Base-by-base conservation (phyloP, 2,797 vertebrate genomes). In the Rhynchonycteris naso region DNA sequence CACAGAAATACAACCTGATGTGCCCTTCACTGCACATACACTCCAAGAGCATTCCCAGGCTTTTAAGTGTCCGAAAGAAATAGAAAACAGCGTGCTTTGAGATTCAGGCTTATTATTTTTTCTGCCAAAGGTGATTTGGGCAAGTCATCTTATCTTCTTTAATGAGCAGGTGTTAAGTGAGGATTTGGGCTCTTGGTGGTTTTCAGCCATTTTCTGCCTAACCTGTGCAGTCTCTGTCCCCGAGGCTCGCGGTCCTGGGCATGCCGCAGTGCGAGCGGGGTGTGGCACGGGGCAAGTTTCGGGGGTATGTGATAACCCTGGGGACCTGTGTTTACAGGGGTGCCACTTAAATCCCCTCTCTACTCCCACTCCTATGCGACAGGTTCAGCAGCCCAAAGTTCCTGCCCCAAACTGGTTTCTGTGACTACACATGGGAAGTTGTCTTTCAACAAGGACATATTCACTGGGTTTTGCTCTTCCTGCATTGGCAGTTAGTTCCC, bases 391-490 rank as follows among this genome's bases (percentile, higher is more conserved):
- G 38, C 52, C 81, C 75, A 52, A 22, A 88, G 30, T 18, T 68
- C 26, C 63, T 85, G 91, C 35, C 28, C 50, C 81, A 58, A 12
- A 69, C 61, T 56, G 66, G 38, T 90, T 80, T 90, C n/a, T 81
- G 47, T 82, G 59, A 92, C 21, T 68, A 35, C 24, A n/a, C 83
- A 82, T 21, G 54, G 59, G 38, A 93, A 83, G 47, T 50, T 89
- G 30, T 93, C 68, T 54, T 91, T 85, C 47, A 80, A 89, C 7
- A 93, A 74, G 28, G 69, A 69, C 35, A 28, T 10, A 12, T 59
- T 90, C 38, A 92, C 35, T 93, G 54, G 59, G 26, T 80, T 95
- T 87, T 90, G 72, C 12, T 96, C 30, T 63, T 72, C 38, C 50
- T 87, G 38, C 12, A 59, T 4, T 52, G 35, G 72, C 7, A 66